phyloP scores from a whole-genome alignment of 2,888 invertebrate species.

The Rutpela maculata region DNA sequence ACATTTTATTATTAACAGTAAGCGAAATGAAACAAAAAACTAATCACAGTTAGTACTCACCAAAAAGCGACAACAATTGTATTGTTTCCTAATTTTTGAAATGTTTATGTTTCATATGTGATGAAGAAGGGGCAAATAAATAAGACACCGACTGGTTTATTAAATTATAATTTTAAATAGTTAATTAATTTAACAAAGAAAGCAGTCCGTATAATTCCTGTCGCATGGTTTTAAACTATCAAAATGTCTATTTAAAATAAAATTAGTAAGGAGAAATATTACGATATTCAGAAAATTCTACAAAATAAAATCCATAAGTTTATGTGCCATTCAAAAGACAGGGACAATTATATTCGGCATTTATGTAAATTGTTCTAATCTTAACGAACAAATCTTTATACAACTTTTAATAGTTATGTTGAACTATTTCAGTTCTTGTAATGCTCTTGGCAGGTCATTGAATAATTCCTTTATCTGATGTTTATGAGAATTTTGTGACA shows the following conservation, averaged over 20 bases:
- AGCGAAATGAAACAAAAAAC: too few relatives aligned
- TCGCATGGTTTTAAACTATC: constrained; percentile 1
- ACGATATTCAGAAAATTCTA: constrained; percentile 1
- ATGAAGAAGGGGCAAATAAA: not conserved
- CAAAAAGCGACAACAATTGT: too few relatives aligned
- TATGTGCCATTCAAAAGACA: constrained; percentile 9
- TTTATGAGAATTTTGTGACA: not conserved
- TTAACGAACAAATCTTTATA: constrained; percentile 31
- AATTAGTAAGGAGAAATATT: constrained; percentile 24
- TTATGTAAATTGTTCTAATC: constrained; percentile 35
- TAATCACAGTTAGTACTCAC: too few relatives aligned
- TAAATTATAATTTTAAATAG: not conserved
- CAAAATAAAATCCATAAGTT: constrained; percentile 23
- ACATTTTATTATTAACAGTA: too few relatives aligned
- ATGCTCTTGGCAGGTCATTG: not conserved
- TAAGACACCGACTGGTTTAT: not conserved
- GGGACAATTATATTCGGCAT: constrained; percentile 32
- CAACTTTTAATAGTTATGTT: constrained; percentile 22
- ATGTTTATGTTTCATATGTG: too few relatives aligned
- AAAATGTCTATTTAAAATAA: constrained; percentile 18
- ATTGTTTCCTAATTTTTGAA: too few relatives aligned
- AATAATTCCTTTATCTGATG: not conserved
- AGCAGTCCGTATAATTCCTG: not conserved
- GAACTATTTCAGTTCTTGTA: constrained; percentile 29
- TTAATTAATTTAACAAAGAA: not conserved